Base-by-base conservation (phyloP, 2,797 vertebrate species). In the Coregonus suidteri region DNA sequence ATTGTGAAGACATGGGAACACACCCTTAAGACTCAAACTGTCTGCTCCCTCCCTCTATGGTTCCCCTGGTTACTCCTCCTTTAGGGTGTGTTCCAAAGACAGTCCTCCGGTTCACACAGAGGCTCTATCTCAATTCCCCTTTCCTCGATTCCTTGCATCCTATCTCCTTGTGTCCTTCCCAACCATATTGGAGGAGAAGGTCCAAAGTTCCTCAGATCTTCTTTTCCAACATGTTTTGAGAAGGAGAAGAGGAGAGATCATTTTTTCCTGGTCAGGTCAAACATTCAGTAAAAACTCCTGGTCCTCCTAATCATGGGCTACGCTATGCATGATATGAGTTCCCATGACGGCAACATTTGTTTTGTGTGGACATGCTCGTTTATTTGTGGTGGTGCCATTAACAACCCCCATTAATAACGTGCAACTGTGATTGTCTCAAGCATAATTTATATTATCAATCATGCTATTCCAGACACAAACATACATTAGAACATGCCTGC, bases 381-480 rank as follows among this genome's bases (percentile, higher is more conserved):
- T 9, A 52, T 54, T 31, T 53, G 75, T 81, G 4, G 13, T 80
- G 31, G 15, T 59, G 53, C 52, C 84, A 87, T 90, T 87, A 90
- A 84, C 83, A 79, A 74, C 83, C 81, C 71, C 84, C 85, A 90
- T 89, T 89, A 89, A 89, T 91, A 90, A 90, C 85, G 88, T 87
- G 86, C 86, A 75, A 81, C 59, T 76, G 84, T 83, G 77, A 86
- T 88, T 84, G 88, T 89, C 85, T 86, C 86, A 75, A 70, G 76
- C 82, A 85, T 90, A 91, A 92, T 90, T 86, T 86, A 86, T 89
- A 84, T 88, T 83, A 92, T 91, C 90, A 88, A 91, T 91, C 88
- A 90, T 82, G 79, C 80, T 81, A 78, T 76, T 84, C 72, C 14
- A 79, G 1, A 83, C 71, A 72, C 85, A 78, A 87, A 86, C 90